A percentile compares a stretch with the other conserved stretches of the same genome.
These are phyloP conservation scores for Dysmachus trigonus DNA, from an alignment of 2,888 invertebrate genomes.

Conservation along the genomic window DNA sequence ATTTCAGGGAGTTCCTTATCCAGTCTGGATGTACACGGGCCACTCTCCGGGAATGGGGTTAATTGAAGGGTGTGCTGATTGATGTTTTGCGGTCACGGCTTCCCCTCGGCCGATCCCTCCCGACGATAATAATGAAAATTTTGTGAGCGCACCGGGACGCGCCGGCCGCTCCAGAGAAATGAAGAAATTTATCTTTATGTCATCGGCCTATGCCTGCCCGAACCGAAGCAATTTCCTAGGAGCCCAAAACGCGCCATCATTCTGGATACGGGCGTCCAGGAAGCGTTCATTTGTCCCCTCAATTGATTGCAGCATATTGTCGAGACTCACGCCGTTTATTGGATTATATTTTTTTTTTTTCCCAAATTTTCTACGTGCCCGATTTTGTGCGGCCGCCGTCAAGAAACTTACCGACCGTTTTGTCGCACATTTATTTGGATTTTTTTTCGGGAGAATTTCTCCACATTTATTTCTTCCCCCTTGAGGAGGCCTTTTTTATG, in stretches of 20 bases:
- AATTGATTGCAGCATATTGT: not conserved
- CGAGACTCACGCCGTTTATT: not conserved
- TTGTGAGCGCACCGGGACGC: not conserved
- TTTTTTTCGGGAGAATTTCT: not conserved
- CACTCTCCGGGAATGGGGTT: constrained; percentile 18
- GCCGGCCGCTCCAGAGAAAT: not conserved
- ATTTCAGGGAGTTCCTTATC: constrained; percentile 23
- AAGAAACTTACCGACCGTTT: not conserved
- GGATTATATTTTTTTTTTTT: not conserved
- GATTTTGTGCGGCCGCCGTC: not conserved
- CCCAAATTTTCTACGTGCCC: not conserved
- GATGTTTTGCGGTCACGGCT: constrained; percentile 22
- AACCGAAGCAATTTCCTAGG: not conserved
- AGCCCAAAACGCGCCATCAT: not conserved
- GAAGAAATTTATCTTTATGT: constrained; percentile 11
- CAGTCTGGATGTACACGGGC: not conserved
- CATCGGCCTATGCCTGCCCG: not conserved
- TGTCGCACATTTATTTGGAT: not conserved
- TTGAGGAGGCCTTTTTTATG: not conserved
- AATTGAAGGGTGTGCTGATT: constrained; percentile 29
- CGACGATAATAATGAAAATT: constrained; percentile 5
- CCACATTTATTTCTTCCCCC: not conserved
- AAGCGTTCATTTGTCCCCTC: not conserved
- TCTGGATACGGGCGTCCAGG: not conserved
- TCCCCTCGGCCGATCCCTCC: not conserved